phyloP scores from a whole-genome alignment of 30 jellyfish, hydroid and myxozoan genomes.

The Calvadosia cruxmelitensis region DNA sequence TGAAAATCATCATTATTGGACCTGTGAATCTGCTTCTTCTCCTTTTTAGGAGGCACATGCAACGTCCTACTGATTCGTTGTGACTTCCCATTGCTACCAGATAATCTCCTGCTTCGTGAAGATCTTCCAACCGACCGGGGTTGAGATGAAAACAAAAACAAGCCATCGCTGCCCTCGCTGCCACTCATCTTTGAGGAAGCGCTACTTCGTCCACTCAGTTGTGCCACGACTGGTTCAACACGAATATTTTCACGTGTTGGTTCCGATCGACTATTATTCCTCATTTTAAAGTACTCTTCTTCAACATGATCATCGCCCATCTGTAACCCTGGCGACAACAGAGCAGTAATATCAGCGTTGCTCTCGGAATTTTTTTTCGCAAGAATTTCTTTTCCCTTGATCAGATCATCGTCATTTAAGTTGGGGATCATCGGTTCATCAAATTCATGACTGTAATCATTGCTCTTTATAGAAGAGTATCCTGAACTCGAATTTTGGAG shows the following conservation, averaged over 20 bases:
- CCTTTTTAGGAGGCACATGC: not conserved
- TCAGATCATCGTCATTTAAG: not conserved
- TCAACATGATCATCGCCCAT: constrained; percentile 35
- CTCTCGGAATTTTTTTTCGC: constrained; percentile 10
- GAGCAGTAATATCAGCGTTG: not conserved
- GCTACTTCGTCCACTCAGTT: not conserved
- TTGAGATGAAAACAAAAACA: constrained; percentile 57
- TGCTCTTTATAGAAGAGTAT: not conserved
- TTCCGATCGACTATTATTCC: constrained; percentile 36
- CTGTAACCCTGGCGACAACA: constrained; percentile 17
- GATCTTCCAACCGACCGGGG: constrained; percentile 39
- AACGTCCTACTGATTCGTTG: not conserved
- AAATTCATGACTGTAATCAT: not conserved
- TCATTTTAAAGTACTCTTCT: constrained; percentile 42
- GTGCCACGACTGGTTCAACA: not conserved
- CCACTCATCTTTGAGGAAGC: not conserved
- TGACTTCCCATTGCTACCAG: constrained; percentile 2
- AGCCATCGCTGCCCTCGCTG: constrained; percentile 55
- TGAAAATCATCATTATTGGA: constrained; percentile 50
- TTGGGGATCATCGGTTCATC: not conserved
- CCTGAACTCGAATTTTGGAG: not conserved
- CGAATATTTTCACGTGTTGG: constrained; percentile 23
- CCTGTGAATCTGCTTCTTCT: not conserved
- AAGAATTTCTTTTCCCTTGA: not conserved
- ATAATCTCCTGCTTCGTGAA: constrained; percentile 7